Base-by-base conservation (phyloP, 37 sponge, comb jelly and placozoan genomes). In the Halichondria panicea region DNA sequence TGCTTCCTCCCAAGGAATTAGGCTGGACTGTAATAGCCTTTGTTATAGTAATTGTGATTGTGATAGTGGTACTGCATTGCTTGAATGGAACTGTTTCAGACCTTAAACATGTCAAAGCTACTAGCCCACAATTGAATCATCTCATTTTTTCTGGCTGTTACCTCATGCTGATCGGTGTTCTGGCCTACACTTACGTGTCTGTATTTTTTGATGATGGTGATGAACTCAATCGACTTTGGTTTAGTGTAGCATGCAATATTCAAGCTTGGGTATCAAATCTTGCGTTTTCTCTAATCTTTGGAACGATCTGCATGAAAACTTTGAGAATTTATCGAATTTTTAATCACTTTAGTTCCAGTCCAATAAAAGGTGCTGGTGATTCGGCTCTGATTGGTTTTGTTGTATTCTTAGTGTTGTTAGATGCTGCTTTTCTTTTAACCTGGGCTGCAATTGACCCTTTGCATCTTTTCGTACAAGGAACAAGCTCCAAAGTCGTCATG, bases 51-150 rank as follows among this genome's bases (percentile, higher is more conserved):
- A 48, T 48, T 48, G 13, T 48, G 52, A 48, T 48, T 48, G 52
- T 48, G 52, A 15, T 48, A 15, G 52, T 15, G 15, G 13, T 48
- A 15, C 52, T 48, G 15, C 52, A 48, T 11, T 15, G 11, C 52
- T 15, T 48, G 11, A 18, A 18, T 15, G 13, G 11, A 11, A 18
- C 11, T 15, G 13, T 18, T 15, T 48, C 52, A 18, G 27, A 59
- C 61, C 43, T 30, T 25, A 50, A 53, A 24, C n/a, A n/a, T 21
- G 30, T 78, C 27, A 78, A 67, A 53, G 68, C 79, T 0, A 39
- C 79, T 32, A 78, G 79, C 28, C 79, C 79, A n/a, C 13, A 30
- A 35, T 53, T 78, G 52, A 67, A 48, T 41, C 79, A 78, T 68
- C 50, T 78, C 43, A 54, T 67, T 3, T 78, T 78, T 68, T 78